Conservation (phyloP, 2,888 invertebrate genomes). For the Aplocera efformata region DNA sequence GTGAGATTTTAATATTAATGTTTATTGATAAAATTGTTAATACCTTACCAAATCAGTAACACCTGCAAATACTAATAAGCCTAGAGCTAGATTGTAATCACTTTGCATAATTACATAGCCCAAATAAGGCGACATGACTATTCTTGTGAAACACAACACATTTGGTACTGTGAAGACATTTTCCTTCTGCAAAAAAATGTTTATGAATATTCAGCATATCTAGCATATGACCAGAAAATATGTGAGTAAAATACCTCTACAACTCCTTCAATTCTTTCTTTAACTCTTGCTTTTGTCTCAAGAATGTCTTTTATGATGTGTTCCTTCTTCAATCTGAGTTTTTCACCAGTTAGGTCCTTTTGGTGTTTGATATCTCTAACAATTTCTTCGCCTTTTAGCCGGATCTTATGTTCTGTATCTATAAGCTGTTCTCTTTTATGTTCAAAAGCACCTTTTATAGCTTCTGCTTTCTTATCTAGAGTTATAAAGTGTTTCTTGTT, state of each 20-base stretch:
- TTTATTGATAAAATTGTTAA: background rate
- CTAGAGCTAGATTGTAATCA: slow-evolving; percentile 89
- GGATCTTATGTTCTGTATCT: slow-evolving; percentile 77
- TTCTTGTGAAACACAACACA: slow-evolving; percentile 91
- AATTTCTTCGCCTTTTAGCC: slow-evolving; percentile 62
- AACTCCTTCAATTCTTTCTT: slow-evolving; percentile 86
- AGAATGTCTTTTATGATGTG: slow-evolving; percentile 85
- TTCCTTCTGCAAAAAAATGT: slow-evolving; percentile 80
- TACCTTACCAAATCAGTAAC: slow-evolving; percentile 91
- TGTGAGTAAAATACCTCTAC: slow-evolving; percentile 79
- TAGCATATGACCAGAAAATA: background rate
- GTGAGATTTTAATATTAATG: background rate
- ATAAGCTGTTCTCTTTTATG: slow-evolving; percentile 82
- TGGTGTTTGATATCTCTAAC: slow-evolving; percentile 70
- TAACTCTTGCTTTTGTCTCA: slow-evolving; percentile 85
- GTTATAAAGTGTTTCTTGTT: slow-evolving; percentile 62
- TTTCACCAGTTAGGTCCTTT: slow-evolving; percentile 64
- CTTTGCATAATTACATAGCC: slow-evolving; percentile 93
- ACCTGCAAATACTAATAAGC: slow-evolving; percentile 91
- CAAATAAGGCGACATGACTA: slow-evolving; percentile 91
- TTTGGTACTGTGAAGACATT: slow-evolving; percentile 97
- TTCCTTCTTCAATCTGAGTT: slow-evolving; percentile 80
- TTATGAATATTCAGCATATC: background rate
- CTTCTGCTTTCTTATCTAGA: slow-evolving; percentile 69
- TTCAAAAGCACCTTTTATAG: slow-evolving; percentile 80